phyloP scores from a whole-genome alignment of 2,113 vertebrate species.

The Dromiciops gliroides region DNA sequence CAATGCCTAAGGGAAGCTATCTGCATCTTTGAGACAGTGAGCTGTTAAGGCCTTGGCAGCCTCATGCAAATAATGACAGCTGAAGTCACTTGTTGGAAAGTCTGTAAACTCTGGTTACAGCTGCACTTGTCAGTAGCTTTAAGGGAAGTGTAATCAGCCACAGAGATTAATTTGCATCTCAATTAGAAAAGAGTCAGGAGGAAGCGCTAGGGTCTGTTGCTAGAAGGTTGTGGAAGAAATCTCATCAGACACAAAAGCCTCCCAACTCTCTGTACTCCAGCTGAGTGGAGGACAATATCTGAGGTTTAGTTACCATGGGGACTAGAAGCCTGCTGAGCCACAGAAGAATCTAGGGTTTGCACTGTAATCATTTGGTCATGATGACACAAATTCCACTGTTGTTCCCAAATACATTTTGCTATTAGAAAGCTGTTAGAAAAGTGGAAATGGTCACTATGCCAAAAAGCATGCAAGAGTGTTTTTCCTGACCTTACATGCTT shows the following conservation, averaged over 20 bases:
- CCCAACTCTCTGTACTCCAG: conserved; percentile 86
- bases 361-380: conserved; percentile 82
- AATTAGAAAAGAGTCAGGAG: conserved; percentile 90
- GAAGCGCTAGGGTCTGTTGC: conserved; percentile 86
- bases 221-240: conserved; percentile 89
- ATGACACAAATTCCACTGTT: conserved; percentile 85
- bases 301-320: conserved; percentile 92
- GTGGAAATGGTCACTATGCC: conserved; percentile 35
- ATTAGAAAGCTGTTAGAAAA: conserved; percentile 71
- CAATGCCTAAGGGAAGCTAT: conserved; percentile 23
- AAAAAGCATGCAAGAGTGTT: neutral
- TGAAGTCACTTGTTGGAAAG: conserved; percentile 89
- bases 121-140: conserved; percentile 95
- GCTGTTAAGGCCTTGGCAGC: conserved; percentile 61
- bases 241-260: conserved; percentile 90
- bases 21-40: conserved; percentile 17
- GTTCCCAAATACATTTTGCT: conserved; percentile 76
- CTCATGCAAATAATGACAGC: conserved; percentile 82
- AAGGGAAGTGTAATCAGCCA: conserved; percentile 95
- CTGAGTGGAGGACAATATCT: conserved; percentile 87
- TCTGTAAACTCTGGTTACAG: conserved; percentile 92
- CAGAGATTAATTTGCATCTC: conserved; percentile 97
- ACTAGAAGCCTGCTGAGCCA: conserved; percentile 85
- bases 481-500: neutral
- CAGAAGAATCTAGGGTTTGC: conserved; percentile 82